A percentile compares a stretch with the other conserved stretches of the same genome.
phyloP scores from a whole-genome alignment of 1,140 invertebrate genomes.

The Nilaparvata lugens region DNA sequence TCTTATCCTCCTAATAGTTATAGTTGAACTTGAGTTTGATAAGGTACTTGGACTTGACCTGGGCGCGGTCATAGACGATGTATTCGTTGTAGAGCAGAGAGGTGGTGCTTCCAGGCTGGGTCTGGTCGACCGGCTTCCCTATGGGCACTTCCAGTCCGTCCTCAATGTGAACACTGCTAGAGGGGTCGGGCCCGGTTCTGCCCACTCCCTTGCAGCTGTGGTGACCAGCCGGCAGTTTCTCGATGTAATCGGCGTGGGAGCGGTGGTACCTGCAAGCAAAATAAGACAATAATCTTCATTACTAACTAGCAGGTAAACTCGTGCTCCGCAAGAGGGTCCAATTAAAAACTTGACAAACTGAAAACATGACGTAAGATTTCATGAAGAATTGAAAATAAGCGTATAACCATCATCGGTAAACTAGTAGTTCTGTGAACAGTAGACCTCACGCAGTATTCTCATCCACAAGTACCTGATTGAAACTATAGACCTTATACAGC shows the following conservation, averaged over 20 bases:
- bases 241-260: slow-evolving; percentile 56
- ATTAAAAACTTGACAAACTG: too few species aligned
- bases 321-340: not conserved
- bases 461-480: too few species aligned
- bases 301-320: not conserved
- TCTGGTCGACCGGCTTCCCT: slow-evolving; percentile 43
- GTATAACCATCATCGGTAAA: too few species aligned
- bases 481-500: too few species aligned
- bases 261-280: slow-evolving; percentile 53
- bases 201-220: slow-evolving; percentile 76
- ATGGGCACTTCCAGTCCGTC: slow-evolving; percentile 68
- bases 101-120: slow-evolving; percentile 33
- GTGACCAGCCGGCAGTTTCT: slow-evolving; percentile 64
- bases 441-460: too few species aligned
- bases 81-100: slow-evolving; percentile 79
- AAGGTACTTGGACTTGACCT: slow-evolving; percentile 75
- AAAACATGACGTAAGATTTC: not conserved
- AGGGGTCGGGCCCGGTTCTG: slow-evolving; percentile 59
- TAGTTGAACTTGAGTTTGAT: slow-evolving; percentile 69
- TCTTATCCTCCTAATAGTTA: slow-evolving; percentile 14
- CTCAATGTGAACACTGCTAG: slow-evolving; percentile 33
- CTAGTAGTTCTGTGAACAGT: too few species aligned
- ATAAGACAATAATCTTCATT: too few species aligned
- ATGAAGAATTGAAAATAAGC: too few species aligned
- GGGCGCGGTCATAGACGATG: slow-evolving; percentile 85